These are phyloP conservation scores for Leucopsar rothschildi DNA, from an alignment of 2,113 vertebrate species.

Conservation along the genomic window DNA sequence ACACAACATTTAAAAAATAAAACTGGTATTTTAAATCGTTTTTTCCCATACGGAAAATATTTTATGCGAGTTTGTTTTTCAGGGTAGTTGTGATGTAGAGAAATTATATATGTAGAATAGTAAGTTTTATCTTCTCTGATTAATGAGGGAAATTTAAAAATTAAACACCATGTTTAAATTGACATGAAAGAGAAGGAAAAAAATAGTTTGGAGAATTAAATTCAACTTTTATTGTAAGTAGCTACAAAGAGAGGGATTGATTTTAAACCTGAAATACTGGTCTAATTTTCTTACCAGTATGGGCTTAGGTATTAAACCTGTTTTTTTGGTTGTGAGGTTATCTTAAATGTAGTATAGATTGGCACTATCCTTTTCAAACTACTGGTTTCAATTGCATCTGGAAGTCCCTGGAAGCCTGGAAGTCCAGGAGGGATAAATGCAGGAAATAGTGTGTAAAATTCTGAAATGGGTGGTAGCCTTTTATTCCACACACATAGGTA, in stretches of 20 bases:
- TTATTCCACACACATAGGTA: not conserved
- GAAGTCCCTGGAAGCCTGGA: not conserved
- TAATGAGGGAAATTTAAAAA: not conserved
- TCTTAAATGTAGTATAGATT: not conserved
- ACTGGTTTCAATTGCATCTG: slow-evolving; percentile 12
- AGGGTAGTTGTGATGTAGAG: not conserved
- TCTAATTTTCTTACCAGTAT: not conserved
- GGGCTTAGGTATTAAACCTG: not conserved
- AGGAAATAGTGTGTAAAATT: slow-evolving; percentile 44
- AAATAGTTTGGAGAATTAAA: not conserved
- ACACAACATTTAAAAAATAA: not conserved
- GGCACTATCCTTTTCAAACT: slow-evolving; percentile 22
- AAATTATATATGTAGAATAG: not conserved
- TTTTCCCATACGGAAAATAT: not conserved
- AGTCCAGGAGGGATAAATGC: slow-evolving; percentile 32
- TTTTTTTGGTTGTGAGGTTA: not conserved
- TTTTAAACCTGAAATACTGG: not conserved
- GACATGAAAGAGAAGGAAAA: not conserved
- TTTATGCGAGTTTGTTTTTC: not conserved
- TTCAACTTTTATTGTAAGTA: not conserved
- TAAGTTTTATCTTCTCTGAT: not conserved
- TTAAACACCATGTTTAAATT: not conserved
- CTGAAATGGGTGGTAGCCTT: slow-evolving; percentile 12
- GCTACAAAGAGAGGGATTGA: not conserved
- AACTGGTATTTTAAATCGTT: not conserved